Conservation (phyloP, 2,797 vertebrate genomes). For the Notamacropus eugenii region DNA sequence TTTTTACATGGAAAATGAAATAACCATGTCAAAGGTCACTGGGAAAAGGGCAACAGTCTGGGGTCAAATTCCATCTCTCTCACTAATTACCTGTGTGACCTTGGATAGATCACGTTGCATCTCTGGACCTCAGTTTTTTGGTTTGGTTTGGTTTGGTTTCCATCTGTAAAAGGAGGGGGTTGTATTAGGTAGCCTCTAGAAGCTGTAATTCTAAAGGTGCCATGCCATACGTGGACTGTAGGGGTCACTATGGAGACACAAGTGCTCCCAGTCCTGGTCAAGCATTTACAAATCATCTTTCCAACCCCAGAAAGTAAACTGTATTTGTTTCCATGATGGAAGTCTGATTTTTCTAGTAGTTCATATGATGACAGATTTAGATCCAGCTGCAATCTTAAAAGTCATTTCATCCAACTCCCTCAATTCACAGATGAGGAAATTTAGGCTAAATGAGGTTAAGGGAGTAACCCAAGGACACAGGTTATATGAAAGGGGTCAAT, state of each 20-base stretch:
- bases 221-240: not conserved
- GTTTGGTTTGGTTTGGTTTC: too few relatives aligned
- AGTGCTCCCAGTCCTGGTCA: not conserved
- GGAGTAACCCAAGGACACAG: not conserved
- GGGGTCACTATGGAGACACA: conserved; percentile 57
- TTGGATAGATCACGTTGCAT: not conserved
- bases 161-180: not conserved
- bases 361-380: not conserved
- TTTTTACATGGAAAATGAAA: conserved; percentile 60
- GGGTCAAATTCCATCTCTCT: not conserved
- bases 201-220: conserved; percentile 25
- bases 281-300: not conserved
- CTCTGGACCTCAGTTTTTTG: not conserved
- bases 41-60: not conserved
- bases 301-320: not conserved
- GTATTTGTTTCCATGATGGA: not conserved
- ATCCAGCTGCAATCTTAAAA: not conserved
- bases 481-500: not conserved
- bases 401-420: not conserved
- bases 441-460: not conserved
- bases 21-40: not conserved
- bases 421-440: not conserved
- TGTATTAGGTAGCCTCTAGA: not conserved
- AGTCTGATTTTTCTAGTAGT: not conserved
- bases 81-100: not conserved